Evolutionary conservation across 1,140 invertebrate genomes (phyloP), one percentile per base, ranked within the genome.

Genomic region (Tribolium madens): DNA sequence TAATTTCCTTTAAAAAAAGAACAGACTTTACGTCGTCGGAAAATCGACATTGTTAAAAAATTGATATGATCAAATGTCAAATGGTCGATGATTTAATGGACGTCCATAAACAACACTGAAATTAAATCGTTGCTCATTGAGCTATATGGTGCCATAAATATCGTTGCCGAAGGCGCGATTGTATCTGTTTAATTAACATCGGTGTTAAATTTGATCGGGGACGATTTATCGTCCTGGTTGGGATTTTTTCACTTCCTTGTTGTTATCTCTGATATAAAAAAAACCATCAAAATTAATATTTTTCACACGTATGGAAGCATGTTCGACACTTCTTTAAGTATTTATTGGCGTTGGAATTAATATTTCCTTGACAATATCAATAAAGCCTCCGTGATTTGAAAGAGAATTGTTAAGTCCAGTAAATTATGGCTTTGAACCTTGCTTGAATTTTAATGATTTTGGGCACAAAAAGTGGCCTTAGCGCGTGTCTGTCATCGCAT

Each of bases 111-210:
- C 57, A 42, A 64, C 57, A 10, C 1, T 18, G 26, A 18, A 64
- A 64, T 64, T 64, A 64, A 64, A 64, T 64, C 57, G 57, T 64
- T 64, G 57, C 21, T 18, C 57, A 64, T 64, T 64, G 57, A 33
- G 57, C 52, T 57, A 21, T 26, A 26, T 26, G 18, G 52, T 18
- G 52, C 26, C 57, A 33, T 64, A 64, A 64, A 64, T 64, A 64
- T 64, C 57, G 57, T 12, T 33, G 57, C 57, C 57, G 57, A 12
- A 33, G 57, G 57, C 21, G 21, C 21, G 57, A 64, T 64, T 31
- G 57, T 64, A 64, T 64, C 57, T 64, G 57, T 33, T 64, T 64
- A 64, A 64, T 64, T 64, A 64, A 64, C 57, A 64, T 64, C 57
- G 57, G 57, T 64, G 57, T 64, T 64, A 64, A 64, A 64, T 64